Base-by-base conservation (phyloP, 2,113 vertebrate genomes). In the Catharus fuscescens region DNA sequence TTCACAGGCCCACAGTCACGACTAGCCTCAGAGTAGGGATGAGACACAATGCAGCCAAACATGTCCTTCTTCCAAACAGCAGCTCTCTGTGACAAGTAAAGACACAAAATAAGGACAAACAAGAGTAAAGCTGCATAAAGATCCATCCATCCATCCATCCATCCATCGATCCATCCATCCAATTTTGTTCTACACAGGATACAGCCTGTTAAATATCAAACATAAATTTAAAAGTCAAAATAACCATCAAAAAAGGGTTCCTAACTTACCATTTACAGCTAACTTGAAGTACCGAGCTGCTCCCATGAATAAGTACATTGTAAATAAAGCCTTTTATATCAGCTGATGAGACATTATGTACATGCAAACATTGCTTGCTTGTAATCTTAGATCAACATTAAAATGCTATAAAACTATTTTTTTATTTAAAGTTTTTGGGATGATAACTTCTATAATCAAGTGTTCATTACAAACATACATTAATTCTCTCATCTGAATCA, bases 241-340 rank as follows among this genome's bases (percentile, higher is more conserved):
- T 24, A 57, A 17, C 11, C 29, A 40, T 13, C 6, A 28, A 26
- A 62, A 78, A 57, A 32, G 3, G 18, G 25, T 6, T 8, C 34
- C 10, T 8, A 42, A 12, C 12, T 47, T 50, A 79, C 4, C 23
- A 4, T 28, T 56, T 56, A 25, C 45, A 69, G 32, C 34, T 32
- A 53, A 45, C 6, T 52, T 8, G 11, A 57, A 53, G 13, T 10
- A 69, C 5, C 32, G 47, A 65, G 31, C 12, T 57, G 16, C 47
- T 74, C 50, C 14, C 10, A 24, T 8, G 11, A 77, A 10, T 19
- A 47, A 24, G 12, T 2, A 53, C 13, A 38, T 38, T 40, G 36
- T 18, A 76, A 79, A 50, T 9, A 2, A 61, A 26, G 2, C 15
- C 2, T 8, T 32, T 53, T 2, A 0, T 36, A 34, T 26, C n/a